Percentiles rank a stretch among this genome's conserved stretches.
Conservation (phyloP, 2,888 invertebrate genomes). For the Parnassius apollo region DNA sequence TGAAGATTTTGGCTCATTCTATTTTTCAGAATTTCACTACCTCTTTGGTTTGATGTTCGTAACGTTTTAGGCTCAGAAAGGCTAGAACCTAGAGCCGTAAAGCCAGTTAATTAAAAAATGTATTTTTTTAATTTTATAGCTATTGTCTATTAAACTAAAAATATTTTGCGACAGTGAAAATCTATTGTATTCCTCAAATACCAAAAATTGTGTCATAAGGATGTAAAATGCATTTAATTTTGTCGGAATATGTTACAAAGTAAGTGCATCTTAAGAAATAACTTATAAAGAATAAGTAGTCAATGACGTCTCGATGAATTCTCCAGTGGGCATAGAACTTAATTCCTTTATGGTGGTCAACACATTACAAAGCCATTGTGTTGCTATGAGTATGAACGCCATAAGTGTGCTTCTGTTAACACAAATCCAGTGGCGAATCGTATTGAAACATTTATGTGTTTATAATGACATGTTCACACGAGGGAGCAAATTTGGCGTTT, state of each 20-base stretch:
- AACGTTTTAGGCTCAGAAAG: too few species aligned
- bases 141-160: too few species aligned
- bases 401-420: slow-evolving; percentile 14
- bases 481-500: neutral
- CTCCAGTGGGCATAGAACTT: slow-evolving; percentile 13
- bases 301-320: slow-evolving; percentile 19
- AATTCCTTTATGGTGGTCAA: slow-evolving; percentile 23
- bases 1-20: too few species aligned
- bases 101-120: too few species aligned
- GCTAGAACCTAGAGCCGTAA: too few species aligned
- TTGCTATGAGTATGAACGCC: slow-evolving; percentile 2
- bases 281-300: slow-evolving; percentile 8
- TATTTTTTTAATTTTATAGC: too few species aligned
- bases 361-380: slow-evolving; percentile 29
- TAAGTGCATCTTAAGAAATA: neutral
- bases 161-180: too few species aligned
- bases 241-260: slow-evolving; percentile 5
- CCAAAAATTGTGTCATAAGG: neutral
- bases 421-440: slow-evolving; percentile 25
- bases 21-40: too few species aligned
- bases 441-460: slow-evolving; percentile 32
- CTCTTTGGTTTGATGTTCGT: too few species aligned
- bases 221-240: neutral
- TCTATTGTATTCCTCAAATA: neutral
- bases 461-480: slow-evolving; percentile 17